Conservation (phyloP, 2,888 invertebrate genomes). For the Gymnocheta viridis region DNA sequence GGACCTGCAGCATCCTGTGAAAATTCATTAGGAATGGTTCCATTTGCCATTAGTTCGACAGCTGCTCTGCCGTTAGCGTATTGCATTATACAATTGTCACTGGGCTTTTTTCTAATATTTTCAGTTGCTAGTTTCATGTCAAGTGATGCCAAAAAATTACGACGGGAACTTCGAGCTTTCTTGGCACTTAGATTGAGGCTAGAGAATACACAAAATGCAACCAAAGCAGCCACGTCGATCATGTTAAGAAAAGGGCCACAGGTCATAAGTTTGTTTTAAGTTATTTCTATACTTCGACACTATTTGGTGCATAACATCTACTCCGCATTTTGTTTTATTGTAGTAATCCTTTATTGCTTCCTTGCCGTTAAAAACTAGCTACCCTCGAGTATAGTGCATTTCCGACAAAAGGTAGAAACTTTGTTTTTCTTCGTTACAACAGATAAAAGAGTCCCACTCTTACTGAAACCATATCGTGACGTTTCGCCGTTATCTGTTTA, state of each 20-base stretch:
- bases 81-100: neutral
- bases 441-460: neutral
- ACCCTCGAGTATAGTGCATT: neutral
- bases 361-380: neutral
- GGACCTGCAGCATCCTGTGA: neutral
- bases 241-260: no score
- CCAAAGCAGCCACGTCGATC: no score
- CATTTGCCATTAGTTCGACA: neutral
- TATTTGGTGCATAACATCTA: no score
- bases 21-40: slow-evolving; percentile 7
- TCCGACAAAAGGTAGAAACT: neutral
- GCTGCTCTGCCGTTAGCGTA: neutral
- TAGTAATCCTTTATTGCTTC: neutral
- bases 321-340: no score
- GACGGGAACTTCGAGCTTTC: no score
- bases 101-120: neutral
- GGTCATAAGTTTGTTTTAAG: no score
- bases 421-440: neutral
- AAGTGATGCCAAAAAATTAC: neutral
- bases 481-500: neutral
- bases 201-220: no score
- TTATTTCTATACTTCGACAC: no score
- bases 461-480: neutral
- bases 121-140: neutral
- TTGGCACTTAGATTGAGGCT: no score